Base-by-base conservation (phyloP, 2,797 vertebrate genomes). In the Pygocentrus nattereri region DNA sequence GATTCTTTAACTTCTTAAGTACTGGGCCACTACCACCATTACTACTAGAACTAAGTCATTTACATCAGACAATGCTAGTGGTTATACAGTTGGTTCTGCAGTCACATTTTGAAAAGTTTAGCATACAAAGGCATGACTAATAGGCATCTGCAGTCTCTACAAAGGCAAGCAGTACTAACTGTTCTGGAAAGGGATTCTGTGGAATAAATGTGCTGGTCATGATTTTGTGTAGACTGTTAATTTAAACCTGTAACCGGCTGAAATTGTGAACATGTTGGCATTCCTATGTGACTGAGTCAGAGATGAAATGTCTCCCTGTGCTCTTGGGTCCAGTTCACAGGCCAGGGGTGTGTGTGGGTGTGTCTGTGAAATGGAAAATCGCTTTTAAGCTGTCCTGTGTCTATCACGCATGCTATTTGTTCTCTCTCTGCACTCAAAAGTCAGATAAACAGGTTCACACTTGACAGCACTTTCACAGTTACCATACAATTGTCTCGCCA, bases 351-450 rank as follows among this genome's bases (percentile, higher is more conserved):
- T 13, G 23, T 77, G n/a, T 61, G 73, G 59, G 76, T 76, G 76
- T 78, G 82, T 78, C 41, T 30, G 16, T 70, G 61, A 61, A 54
- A 54, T 82, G 83, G 70, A 84, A 85, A 74, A 84, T 78, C 25
- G 67, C 70, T 47, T 68, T 81, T 74, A 87, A 80, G 23, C 59
- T 38, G n/a, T 52, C 61, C 50, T 30, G 25, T 44, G 25, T 67
- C 27, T 30, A 27, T 34, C 5, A n/a, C 44, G 76, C 49, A 80
- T 30, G 41, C 41, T 25, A 41, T 77, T 31, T 73, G 62, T 49
- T 82, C 59, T 65, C 49, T 23, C 27, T 16, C 19, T 62, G 11
- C 10, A 54, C 58, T 19, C 5, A n/a, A 56, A 76, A 34, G 65
- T 69, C 38, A 10, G 41, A 44, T 44, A 10, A 44, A 83, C 81